phyloP scores from a whole-genome alignment of 2,888 invertebrate species.

The Psococerastis gibbosa region DNA sequence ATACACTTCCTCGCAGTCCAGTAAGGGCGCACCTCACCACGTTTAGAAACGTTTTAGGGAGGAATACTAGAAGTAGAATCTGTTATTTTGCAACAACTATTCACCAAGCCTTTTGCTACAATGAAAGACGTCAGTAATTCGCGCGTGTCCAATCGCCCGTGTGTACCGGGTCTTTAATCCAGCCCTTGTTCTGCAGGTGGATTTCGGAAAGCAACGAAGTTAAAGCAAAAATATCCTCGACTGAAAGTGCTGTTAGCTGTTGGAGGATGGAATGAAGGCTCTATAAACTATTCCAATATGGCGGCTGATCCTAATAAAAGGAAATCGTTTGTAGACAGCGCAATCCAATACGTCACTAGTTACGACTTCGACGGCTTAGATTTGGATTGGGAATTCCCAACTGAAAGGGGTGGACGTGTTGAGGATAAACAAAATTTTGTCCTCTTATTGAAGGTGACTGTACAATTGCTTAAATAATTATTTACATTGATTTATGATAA shows the following conservation, averaged over 20 bases:
- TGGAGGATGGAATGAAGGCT: slow-evolving; percentile 86
- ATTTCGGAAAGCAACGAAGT: slow-evolving; percentile 43
- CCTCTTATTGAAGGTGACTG: slow-evolving; percentile 55
- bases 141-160: no score
- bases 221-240: slow-evolving; percentile 48
- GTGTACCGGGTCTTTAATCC: slow-evolving; percentile 6
- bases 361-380: slow-evolving; percentile 60
- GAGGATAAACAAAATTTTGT: slow-evolving; percentile 62
- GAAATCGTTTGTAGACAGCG: slow-evolving; percentile 46
- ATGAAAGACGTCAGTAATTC: no score
- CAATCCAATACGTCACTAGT: slow-evolving; percentile 44
- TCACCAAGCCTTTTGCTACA: no score
- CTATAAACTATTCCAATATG: slow-evolving; percentile 47
- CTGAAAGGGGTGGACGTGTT: slow-evolving; percentile 51
- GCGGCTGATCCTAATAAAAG: slow-evolving; percentile 43
- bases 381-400: slow-evolving; percentile 71
- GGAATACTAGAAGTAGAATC: no score
- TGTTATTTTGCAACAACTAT: no score
- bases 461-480: no score
- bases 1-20: no score
- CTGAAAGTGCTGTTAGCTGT: slow-evolving; percentile 57
- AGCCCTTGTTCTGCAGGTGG: slow-evolving; percentile 24
- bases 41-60: no score
- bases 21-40: no score
- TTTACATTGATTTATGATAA: no score